These are phyloP conservation scores for Apamea crenata DNA, from an alignment of 2,888 invertebrate species.

Conservation along the genomic window DNA sequence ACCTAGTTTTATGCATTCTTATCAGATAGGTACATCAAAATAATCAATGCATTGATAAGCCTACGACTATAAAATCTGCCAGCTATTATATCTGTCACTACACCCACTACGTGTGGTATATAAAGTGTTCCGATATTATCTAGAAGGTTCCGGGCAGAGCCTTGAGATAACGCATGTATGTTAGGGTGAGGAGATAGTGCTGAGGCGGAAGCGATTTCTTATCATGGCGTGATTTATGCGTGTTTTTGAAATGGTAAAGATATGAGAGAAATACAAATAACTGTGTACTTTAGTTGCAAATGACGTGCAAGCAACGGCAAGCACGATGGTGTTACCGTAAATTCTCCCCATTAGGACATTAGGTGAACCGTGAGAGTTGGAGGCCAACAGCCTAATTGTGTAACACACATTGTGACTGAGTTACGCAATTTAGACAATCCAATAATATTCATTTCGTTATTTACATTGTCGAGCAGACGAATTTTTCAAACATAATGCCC, in stretches of 20 bases:
- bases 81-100: neutral
- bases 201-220: slow-evolving; percentile 33
- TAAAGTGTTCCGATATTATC: slow-evolving; percentile 9
- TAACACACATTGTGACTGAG: no score
- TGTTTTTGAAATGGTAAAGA: neutral
- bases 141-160: slow-evolving; percentile 41
- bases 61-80: slow-evolving; percentile 1
- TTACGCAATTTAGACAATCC: no score
- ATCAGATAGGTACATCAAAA: neutral
- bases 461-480: no score
- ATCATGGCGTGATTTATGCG: neutral
- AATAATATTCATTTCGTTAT: no score
- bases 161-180: slow-evolving; percentile 44
- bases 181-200: slow-evolving; percentile 3
- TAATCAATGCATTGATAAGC: slow-evolving; percentile 24
- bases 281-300: neutral
- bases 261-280: neutral
- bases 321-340: neutral
- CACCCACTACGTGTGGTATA: slow-evolving; percentile 23
- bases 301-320: neutral
- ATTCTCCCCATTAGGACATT: neutral
- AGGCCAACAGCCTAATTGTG: neutral
- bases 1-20: slow-evolving; percentile 18
- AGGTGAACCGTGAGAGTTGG: neutral
- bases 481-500: no score